Evolutionary conservation across 2,797 vertebrate genomes (phyloP).

Genomic region (Poeciliopsis turneri): DNA sequence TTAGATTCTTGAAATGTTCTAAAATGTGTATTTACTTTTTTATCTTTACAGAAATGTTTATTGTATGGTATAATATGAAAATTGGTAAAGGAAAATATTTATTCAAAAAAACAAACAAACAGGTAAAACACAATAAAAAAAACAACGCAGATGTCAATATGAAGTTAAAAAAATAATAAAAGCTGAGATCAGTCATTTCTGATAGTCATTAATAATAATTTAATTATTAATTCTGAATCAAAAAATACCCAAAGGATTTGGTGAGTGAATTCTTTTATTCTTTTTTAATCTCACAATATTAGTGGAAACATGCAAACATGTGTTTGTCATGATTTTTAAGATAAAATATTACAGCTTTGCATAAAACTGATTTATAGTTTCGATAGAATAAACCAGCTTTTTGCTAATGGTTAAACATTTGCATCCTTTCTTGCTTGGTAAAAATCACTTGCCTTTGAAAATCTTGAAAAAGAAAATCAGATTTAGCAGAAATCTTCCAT

Average conservation of each 20-base stretch:
- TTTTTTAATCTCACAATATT: neutral
- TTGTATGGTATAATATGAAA: neutral
- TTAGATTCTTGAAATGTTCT: neutral
- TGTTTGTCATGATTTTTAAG: neutral
- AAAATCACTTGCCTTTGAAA: neutral
- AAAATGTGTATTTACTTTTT: neutral
- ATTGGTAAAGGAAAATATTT: neutral
- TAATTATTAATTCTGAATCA: neutral
- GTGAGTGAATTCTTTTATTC: neutral
- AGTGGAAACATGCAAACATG: neutral
- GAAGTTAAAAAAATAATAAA: neutral
- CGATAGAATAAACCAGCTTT: neutral
- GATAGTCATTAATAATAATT: neutral
- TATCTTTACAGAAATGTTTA: neutral
- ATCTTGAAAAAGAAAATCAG: neutral
- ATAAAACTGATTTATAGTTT: neutral
- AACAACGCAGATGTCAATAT: no score
- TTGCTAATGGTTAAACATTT: neutral
- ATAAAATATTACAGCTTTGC: fast-evolving
- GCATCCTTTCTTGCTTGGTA: no score
- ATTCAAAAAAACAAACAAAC: no score
- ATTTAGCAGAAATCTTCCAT: neutral
- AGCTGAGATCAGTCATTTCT: neutral
- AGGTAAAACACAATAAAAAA: no score
- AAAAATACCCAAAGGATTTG: neutral